Evolutionary conservation across 2,888 invertebrate species (phyloP), one percentile per base, ranked within the genome.

Genomic region (Epicampocera succincta): DNA sequence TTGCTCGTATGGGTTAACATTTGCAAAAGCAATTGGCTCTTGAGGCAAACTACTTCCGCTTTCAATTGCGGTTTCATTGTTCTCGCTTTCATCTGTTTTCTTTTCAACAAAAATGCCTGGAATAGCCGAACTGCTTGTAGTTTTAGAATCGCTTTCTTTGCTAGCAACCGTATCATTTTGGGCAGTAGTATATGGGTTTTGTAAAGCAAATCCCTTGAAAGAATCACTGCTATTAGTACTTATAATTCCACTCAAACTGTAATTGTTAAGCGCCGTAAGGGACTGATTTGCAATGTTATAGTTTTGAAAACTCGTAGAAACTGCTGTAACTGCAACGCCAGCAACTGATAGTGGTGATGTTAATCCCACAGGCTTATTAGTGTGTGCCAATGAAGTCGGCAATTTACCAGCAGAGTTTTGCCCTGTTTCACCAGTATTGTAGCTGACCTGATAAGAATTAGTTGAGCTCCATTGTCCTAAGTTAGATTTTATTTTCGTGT

Each of bases 1-100:
- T 83, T 89, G 87, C 6, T 87, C 89, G 84, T 89, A 89, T 3
- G 89, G 89, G 84, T 89, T 89, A 15, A 88, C 88, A 76, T 83
- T 89, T 56, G 89, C 89, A 80, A 89, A 89, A 40, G 89, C 86
- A 42, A 89, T 86, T 0, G 88, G 86, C 78, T 88, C 87, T 63
- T 81, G 83, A 17, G 75, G 58, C 25, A 83, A 25, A 46, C 19
- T 52, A 25, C 21, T 68, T 40, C 4, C 38, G 48, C 15, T 54
- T 44, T 52, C 52, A 15, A 42, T 15, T 3, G 8, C 29, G 11
- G 17, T 15, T 4, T 38, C 38, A 11, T 5, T 44, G 13, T 40
- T 25, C 11, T 1, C 25, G 8, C 19, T n/a, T 40, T 46, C 69
- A 12, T 42, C 63, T 1, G 79, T 52, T 61, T 84, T 84, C 48